A percentile compares a stretch with the other conserved stretches of the same genome.
Conservation (phyloP, 2,888 invertebrate species). For the Ecdyonurus torrentis region DNA sequence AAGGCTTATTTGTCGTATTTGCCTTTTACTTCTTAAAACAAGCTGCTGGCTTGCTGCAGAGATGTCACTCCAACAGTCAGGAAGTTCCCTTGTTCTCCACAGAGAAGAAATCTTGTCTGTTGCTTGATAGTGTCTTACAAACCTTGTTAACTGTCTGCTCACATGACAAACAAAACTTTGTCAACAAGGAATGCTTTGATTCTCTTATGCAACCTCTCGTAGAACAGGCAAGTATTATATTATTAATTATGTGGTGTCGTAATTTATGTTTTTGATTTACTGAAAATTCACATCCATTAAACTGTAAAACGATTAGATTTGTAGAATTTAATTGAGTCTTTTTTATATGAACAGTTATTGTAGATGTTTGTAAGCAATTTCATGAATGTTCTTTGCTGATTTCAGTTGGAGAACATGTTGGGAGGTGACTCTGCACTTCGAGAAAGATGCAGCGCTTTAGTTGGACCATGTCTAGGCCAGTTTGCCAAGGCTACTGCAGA, state of each 20-base stretch:
- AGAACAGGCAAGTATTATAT: constrained; percentile 45
- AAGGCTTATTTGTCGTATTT: constrained; percentile 79
- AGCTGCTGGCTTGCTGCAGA: constrained; percentile 51
- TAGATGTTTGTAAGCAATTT: too few relatives aligned
- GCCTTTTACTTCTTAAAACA: constrained; percentile 72
- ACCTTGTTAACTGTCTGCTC: constrained; percentile 63
- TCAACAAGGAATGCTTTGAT: constrained; percentile 72
- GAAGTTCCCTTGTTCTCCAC: neutral
- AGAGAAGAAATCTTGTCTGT: constrained; percentile 27
- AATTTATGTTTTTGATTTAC: neutral
- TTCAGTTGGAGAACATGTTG: constrained; percentile 47
- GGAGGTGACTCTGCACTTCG: constrained; percentile 43
- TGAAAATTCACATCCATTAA: too few relatives aligned
- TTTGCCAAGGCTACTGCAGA: constrained; percentile 69
- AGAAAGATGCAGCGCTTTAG: constrained; percentile 36
- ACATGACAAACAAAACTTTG: constrained; percentile 63
- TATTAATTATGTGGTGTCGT: neutral
- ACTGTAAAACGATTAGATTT: too few relatives aligned
- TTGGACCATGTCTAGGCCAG: constrained; percentile 67
- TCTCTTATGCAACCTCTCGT: constrained; percentile 71
- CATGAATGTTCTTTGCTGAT: neutral
- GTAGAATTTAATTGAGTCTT: too few relatives aligned
- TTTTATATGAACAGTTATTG: too few relatives aligned
- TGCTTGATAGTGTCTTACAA: constrained; percentile 53
- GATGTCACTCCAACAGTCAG: constrained; percentile 36